Evolutionary conservation across 2,113 vertebrate species (phyloP), one percentile per base, ranked within the genome.

Genomic region (Thermophis baileyi): DNA sequence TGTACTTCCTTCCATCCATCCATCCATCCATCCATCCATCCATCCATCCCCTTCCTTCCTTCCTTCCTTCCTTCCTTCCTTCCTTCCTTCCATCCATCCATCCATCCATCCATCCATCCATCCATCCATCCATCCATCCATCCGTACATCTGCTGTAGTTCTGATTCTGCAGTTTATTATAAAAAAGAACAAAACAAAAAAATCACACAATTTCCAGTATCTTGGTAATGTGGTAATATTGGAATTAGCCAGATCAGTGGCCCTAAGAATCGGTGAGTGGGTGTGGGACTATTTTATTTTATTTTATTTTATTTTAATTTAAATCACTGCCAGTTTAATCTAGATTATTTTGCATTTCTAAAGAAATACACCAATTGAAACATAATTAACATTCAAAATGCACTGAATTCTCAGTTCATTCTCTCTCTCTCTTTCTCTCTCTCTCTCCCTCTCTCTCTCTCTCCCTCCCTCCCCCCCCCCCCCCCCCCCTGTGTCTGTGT

Each of bases 101-200:
- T 9, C 18, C 24, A 1, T 10, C 55, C 25, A 1, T 54, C 5
- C 53, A 1, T 54, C 18, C 18, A 0, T 53, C 51, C 16, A 0
- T 53, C 51, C n/a, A n/a, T n/a, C n/a, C n/a, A n/a, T n/a, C n/a
- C n/a, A n/a, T n/a, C 53, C 4, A 5, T 54, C 53, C 53, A 1
- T 54, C 53, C 1, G 1, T 57, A 8, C 24, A 27, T 10, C 8
- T 10, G 10, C 10, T 60, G 25, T 12, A 60, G 57, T 60, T 60
- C 57, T 60, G 25, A 60, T 27, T 11, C 57, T 60, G 57, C 57
- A 60, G 55, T 10, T 27, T 60, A 60, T 27, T 60, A 10, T 60
- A 60, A 60, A 60, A 60, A 8, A 27, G 55, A 60, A 60, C 24
- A 27, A 27, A 9, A 1, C 0, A 47, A 47, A 47, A 57, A 57